Conservation (phyloP, 2,797 vertebrate genomes). For the Benthosema pterotum region DNA sequence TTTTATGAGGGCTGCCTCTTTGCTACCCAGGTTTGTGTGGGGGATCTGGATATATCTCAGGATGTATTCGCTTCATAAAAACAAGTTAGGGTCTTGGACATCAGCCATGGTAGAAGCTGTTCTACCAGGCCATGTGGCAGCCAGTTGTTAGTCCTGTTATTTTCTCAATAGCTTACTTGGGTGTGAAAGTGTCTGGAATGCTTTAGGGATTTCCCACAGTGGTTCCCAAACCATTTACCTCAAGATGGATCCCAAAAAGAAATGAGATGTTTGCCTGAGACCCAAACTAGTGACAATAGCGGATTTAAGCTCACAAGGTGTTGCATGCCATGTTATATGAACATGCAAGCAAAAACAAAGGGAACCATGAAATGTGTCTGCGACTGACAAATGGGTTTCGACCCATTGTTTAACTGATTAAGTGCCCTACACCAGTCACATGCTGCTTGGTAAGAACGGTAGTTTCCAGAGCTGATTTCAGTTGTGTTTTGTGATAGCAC, state of each 20-base stretch:
- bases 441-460: background rate
- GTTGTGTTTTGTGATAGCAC: background rate
- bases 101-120: background rate
- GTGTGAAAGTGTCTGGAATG: background rate
- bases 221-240: too few species aligned
- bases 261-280: too few species aligned
- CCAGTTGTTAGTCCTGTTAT: conserved; percentile 5
- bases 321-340: too few species aligned
- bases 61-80: conserved; percentile 13
- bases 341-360: too few species aligned
- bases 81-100: background rate
- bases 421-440: background rate
- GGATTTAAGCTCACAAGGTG: too few species aligned
- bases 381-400: too few species aligned
- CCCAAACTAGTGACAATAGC: too few species aligned
- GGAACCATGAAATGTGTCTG: too few species aligned
- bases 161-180: conserved; percentile 5
- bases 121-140: background rate
- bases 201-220: background rate
- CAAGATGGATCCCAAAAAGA: too few species aligned
- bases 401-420: too few species aligned
- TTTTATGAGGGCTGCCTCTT: conserved; percentile 16
- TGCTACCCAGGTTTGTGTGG: conserved; percentile 23
- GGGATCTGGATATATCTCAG: conserved; percentile 11
- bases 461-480: background rate